A percentile compares a stretch with the other conserved stretches of the same genome.
Conservation (phyloP, 2,888 invertebrate genomes). For the Trissonchulus latispiculum region DNA sequence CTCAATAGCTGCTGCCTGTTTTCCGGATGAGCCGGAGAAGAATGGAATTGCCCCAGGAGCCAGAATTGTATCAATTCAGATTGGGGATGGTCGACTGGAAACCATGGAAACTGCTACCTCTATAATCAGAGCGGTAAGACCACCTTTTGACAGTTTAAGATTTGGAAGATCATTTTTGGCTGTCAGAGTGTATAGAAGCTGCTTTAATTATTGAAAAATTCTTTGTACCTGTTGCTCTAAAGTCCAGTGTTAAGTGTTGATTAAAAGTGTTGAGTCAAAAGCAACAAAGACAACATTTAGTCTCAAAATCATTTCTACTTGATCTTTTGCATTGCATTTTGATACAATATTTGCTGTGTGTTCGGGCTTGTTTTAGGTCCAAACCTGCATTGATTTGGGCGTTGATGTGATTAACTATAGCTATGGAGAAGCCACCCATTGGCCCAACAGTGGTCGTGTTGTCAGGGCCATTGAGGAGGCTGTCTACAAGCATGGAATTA, state of each 20-base stretch:
- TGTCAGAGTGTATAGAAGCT: too few species aligned
- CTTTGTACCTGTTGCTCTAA: too few species aligned
- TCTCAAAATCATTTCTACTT: too few species aligned
- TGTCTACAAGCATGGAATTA: slow-evolving; percentile 77
- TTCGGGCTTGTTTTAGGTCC: slow-evolving; percentile 43
- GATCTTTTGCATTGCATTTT: too few species aligned
- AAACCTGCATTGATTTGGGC: slow-evolving; percentile 48
- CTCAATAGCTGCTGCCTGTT: slow-evolving; percentile 82
- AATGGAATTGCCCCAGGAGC: slow-evolving; percentile 96
- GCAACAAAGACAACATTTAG: too few species aligned
- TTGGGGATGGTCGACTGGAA: slow-evolving; percentile 70
- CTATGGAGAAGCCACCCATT: slow-evolving; percentile 88
- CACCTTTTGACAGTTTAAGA: too few species aligned
- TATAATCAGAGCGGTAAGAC: slow-evolving; percentile 76
- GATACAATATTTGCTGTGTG: too few species aligned
- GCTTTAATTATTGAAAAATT: too few species aligned
- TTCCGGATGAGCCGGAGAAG: slow-evolving; percentile 69
- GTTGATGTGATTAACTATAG: slow-evolving; percentile 91
- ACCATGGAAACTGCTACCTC: slow-evolving; percentile 96
- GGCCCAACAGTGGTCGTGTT: slow-evolving; percentile 79
- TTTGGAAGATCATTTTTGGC: too few species aligned
- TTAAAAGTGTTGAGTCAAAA: too few species aligned
- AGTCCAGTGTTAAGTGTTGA: too few species aligned
- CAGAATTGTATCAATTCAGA: slow-evolving; percentile 77
- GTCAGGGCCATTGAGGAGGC: slow-evolving; percentile 55